Evolutionary conservation across 2,888 invertebrate species (phyloP).

Genomic region (Mesoligia furuncula): DNA sequence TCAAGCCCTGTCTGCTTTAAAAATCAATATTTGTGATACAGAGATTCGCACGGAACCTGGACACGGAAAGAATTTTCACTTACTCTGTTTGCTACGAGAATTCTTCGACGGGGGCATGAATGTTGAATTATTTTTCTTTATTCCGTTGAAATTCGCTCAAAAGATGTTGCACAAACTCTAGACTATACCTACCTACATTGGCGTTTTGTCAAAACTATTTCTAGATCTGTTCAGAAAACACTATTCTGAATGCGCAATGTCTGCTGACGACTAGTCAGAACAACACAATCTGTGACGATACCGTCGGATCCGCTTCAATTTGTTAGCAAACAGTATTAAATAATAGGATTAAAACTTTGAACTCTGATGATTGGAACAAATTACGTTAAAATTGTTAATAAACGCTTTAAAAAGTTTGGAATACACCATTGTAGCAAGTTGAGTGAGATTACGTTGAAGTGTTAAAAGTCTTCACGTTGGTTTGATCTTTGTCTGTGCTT

Average conservation of each 20-base stretch:
- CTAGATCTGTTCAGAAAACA: conserved; percentile 47
- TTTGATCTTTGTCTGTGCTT: conserved; percentile 41
- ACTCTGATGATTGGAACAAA: conserved; percentile 49
- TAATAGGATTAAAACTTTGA: conserved; percentile 55
- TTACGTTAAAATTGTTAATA: conserved; percentile 55
- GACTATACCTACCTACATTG: conserved; percentile 47
- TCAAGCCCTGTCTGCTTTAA: conserved; percentile 61
- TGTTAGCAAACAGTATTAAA: conserved; percentile 40
- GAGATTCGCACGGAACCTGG: conserved; percentile 51
- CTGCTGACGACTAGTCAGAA: conserved; percentile 32
- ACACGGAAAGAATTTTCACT: conserved; percentile 53
- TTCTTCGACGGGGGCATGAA: conserved; percentile 44
- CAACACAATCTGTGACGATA: conserved; percentile 25
- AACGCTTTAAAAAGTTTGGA: conserved; percentile 50
- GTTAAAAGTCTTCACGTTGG: conserved; percentile 33
- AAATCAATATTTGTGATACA: conserved; percentile 62
- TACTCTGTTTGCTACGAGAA: conserved; percentile 41
- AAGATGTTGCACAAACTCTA: conserved; percentile 44
- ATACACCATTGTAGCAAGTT: conserved; percentile 49
- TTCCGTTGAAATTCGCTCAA: conserved; percentile 43
- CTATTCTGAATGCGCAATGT: conserved; percentile 52
- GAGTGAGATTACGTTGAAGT: conserved; percentile 42
- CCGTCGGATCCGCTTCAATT: conserved; percentile 36
- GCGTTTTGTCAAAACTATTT: conserved; percentile 65
- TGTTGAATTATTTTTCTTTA: conserved; percentile 57